phyloP scores from a whole-genome alignment of 2,113 vertebrate species.

The Nesoenas mayeri region DNA sequence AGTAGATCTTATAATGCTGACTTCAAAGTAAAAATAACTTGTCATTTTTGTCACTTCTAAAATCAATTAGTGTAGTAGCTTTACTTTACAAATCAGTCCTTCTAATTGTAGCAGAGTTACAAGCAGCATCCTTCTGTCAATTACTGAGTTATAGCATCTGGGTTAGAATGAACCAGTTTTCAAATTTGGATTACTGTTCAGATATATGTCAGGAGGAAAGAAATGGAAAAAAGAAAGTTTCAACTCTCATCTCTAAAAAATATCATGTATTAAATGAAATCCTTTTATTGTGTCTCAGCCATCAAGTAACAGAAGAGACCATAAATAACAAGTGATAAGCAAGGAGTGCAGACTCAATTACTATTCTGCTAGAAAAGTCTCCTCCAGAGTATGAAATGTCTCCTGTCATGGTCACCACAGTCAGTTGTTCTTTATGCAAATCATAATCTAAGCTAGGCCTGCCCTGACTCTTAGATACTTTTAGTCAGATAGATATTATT shows the following conservation, averaged over 20 bases:
- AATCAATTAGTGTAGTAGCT: background rate
- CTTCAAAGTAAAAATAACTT: background rate
- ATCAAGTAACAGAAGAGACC: background rate
- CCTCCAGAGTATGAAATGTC: background rate
- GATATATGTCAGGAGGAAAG: background rate
- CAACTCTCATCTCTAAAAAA: background rate
- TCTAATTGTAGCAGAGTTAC: slow-evolving; percentile 13
- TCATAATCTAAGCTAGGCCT: background rate
- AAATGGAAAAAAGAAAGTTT: slow-evolving; percentile 2
- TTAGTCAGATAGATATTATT: background rate
- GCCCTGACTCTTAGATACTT: background rate
- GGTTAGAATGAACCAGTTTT: background rate
- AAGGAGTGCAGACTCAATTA: background rate
- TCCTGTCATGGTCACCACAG: background rate
- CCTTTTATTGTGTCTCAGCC: background rate
- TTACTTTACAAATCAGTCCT: background rate
- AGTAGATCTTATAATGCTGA: background rate
- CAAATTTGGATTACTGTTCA: background rate
- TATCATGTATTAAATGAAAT: background rate
- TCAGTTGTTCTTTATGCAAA: background rate
- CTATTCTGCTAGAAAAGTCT: background rate
- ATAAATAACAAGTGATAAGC: slow-evolving; percentile 8
- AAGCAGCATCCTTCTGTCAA: background rate
- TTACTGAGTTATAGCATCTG: background rate
- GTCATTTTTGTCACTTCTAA: background rate